Percentiles rank a stretch among this genome's conserved stretches.
These are phyloP conservation scores for Progne subis DNA, from an alignment of 2,113 vertebrate genomes.

Conservation along the genomic window DNA sequence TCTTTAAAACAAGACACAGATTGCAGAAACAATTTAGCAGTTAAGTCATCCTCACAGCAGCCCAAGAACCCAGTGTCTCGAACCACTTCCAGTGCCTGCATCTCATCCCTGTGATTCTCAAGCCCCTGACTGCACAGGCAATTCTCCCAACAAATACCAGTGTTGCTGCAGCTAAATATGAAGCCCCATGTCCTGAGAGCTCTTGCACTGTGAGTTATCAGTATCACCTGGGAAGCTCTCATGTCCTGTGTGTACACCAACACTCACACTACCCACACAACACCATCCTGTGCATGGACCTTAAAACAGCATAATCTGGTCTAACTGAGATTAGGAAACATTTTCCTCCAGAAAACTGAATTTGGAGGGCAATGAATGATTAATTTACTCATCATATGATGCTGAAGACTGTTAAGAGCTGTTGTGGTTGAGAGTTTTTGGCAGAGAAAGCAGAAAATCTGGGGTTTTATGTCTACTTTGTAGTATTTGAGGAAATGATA, in stretches of 20 bases:
- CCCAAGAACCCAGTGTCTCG: background rate
- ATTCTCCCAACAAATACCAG: background rate
- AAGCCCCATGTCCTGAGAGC: background rate
- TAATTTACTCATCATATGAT: background rate
- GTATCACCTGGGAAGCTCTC: background rate
- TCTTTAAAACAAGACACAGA: background rate
- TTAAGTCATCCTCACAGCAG: background rate
- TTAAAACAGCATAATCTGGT: background rate
- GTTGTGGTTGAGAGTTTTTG: background rate
- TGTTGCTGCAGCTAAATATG: background rate
- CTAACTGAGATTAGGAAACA: background rate
- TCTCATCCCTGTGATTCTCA: background rate
- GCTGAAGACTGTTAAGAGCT: background rate
- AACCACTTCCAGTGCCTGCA: fast-evolving
- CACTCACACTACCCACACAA: background rate
- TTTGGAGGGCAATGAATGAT: background rate
- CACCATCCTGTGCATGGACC: background rate
- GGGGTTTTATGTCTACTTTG: background rate
- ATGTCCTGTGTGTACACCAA: fast-evolving
- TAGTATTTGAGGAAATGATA: background rate
- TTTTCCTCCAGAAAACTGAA: background rate
- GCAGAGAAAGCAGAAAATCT: background rate
- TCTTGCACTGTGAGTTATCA: background rate
- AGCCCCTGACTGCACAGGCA: background rate
- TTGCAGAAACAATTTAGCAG: background rate